These are phyloP conservation scores for Patagioenas fasciata DNA, from an alignment of 2,113 vertebrate species.

Conservation along the genomic window DNA sequence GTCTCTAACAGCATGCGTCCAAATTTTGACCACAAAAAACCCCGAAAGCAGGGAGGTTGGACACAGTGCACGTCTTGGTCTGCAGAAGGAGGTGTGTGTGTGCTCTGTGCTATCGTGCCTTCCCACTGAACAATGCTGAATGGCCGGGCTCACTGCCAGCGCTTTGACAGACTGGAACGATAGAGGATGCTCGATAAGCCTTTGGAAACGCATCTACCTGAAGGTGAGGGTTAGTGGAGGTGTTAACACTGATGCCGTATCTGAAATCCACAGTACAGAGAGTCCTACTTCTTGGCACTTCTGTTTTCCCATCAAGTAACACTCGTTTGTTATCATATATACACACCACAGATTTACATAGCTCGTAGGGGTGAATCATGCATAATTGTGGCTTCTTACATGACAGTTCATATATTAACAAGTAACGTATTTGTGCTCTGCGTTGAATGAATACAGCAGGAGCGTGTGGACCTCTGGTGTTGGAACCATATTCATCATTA, in stretches of 20 bases:
- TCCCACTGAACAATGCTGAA: neutral
- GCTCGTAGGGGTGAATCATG: slow-evolving; percentile 57
- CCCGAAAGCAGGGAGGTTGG: neutral
- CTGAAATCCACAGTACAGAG: slow-evolving; percentile 33
- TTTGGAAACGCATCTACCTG: slow-evolving; percentile 50
- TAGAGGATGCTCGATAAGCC: slow-evolving; percentile 21
- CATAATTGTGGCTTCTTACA: slow-evolving; percentile 61
- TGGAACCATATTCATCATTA: slow-evolving; percentile 22
- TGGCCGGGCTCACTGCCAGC: neutral
- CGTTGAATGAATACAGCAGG: slow-evolving; percentile 7
- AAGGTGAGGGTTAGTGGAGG: slow-evolving; percentile 18
- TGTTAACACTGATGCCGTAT: slow-evolving; percentile 44
- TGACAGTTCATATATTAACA: slow-evolving; percentile 64
- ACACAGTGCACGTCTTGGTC: fast-evolving
- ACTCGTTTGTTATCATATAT: slow-evolving; percentile 54
- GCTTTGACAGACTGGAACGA: neutral
- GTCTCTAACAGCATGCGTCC: neutral
- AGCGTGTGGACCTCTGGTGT: slow-evolving; percentile 41
- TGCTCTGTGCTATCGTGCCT: neutral
- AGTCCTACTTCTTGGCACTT: slow-evolving; percentile 51
- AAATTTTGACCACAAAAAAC: fast-evolving
- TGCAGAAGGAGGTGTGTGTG: neutral
- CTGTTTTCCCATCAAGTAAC: slow-evolving; percentile 51
- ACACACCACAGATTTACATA: slow-evolving; percentile 52
- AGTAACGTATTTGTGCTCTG: slow-evolving; percentile 1